A percentile compares a stretch with the other conserved stretches of the same genome.
phyloP scores from a whole-genome alignment of 2,888 invertebrate genomes.

The Cistogaster globosa region DNA sequence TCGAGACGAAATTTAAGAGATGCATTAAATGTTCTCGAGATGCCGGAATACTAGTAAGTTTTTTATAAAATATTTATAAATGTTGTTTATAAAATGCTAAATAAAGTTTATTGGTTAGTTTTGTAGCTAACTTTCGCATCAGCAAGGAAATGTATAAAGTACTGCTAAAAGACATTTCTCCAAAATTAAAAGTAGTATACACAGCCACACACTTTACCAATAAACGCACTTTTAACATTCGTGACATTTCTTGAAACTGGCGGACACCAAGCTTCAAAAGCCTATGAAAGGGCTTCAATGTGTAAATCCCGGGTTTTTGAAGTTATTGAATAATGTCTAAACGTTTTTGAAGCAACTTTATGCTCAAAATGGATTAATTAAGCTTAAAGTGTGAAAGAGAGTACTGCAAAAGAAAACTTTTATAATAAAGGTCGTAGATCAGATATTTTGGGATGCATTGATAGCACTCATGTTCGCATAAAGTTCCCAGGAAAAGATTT shows the following conservation, averaged over 20 bases:
- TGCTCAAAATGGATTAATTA: background rate
- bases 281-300: background rate
- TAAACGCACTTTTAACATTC: background rate
- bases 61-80: no score
- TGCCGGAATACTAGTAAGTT: no score
- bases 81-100: no score
- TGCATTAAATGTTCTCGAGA: no score
- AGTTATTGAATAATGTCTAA: background rate
- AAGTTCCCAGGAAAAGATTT: no score
- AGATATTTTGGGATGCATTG: no score
- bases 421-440: background rate
- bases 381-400: background rate
- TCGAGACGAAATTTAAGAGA: no score
- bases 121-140: background rate
- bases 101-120: background rate
- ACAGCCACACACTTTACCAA: background rate
- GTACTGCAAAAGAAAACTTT: background rate
- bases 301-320: background rate
- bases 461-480: no score
- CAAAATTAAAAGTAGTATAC: background rate
- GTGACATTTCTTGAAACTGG: no score
- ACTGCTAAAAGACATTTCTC: background rate
- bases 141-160: background rate
- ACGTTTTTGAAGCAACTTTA: background rate
- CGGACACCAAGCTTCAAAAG: no score